Evolutionary conservation across 2,888 invertebrate genomes (phyloP), one percentile per base, ranked within the genome.

Genomic region (Drosophila conformis): DNA sequence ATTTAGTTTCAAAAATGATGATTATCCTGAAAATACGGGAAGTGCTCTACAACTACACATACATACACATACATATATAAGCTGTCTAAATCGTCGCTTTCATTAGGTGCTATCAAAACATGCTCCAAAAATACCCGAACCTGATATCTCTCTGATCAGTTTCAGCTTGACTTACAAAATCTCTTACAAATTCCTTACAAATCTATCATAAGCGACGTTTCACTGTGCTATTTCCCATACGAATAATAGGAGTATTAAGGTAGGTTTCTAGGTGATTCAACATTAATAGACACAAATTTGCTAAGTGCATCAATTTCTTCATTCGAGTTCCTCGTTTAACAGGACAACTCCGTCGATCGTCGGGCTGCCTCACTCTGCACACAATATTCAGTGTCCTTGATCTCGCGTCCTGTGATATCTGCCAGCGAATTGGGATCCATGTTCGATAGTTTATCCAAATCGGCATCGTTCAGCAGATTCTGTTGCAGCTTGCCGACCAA

Each of bases 351-450:
- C 95, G 64, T 97, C 95, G 94, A 97, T 96, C 93, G 96, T 95
- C 58, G 96, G 96, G 93, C 96, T 95, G 93, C 96, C 96, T 79
- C 97, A 94, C 93, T 97, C 96, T 91, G 97, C 96, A 87, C 95
- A 94, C 87, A 97, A 93, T 93, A 95, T 94, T 88, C 90, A 57
- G 48, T 78, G 27, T 95, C 95, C 92, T 95, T 95, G 5, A 82
- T 61, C 80, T 85, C 85, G 1, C 85, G 86, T 74, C 95, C 96
- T 46, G 96, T 95, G 88, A 97, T 96, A 91, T 97, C 97, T 53
- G 96, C 96, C 83, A 97, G 94, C 77, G 96, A 97, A 77, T 97
- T 97, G 13, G 97, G 97, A 93, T 97, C 97, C 97, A 97, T 97
- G 91, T 97, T 97, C 69, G 97, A 96, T 59, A 97, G 94, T 38